These are phyloP conservation scores for Steinernema feltiae DNA, from an alignment of 1,140 invertebrate species.

Conservation along the genomic window DNA sequence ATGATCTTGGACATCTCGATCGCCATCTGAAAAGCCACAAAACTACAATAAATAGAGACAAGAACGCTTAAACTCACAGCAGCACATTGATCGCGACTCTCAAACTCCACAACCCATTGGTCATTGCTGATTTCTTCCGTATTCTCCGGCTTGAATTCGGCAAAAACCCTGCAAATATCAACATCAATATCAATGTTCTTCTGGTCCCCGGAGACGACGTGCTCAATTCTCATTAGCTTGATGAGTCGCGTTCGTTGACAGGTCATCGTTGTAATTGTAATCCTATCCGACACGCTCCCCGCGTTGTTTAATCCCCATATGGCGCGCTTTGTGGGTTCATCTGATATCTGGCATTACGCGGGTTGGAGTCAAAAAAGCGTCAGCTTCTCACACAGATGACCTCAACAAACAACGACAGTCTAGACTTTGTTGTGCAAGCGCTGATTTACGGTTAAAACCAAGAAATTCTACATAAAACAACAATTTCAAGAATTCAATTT, in stretches of 20 bases:
- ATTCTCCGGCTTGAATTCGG: not conserved
- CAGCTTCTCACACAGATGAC: too few relatives aligned
- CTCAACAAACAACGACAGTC: too few relatives aligned
- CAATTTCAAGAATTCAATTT: too few relatives aligned
- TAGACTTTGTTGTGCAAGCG: too few relatives aligned
- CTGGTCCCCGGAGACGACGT: not conserved
- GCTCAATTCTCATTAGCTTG: not conserved
- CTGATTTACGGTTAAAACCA: too few relatives aligned
- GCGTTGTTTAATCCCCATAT: not conserved
- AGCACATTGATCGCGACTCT: not conserved
- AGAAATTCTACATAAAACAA: too few relatives aligned
- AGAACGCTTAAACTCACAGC: not conserved
- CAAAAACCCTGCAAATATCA: not conserved
- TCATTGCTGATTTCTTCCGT: not conserved
- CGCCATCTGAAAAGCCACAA: not conserved
- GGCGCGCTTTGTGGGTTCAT: not conserved
- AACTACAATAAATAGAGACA: not conserved
- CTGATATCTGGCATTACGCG: not conserved
- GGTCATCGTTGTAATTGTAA: slow-evolving; percentile 6
- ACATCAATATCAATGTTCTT: not conserved
- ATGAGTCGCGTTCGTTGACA: not conserved
- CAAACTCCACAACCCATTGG: not conserved
- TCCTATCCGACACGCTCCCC: not conserved
- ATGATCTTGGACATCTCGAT: not conserved
- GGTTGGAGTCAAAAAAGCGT: too few relatives aligned